Evolutionary conservation across 2,797 vertebrate genomes (phyloP), one percentile per base, ranked within the genome.

Genomic region (Malacoctenus gilli): DNA sequence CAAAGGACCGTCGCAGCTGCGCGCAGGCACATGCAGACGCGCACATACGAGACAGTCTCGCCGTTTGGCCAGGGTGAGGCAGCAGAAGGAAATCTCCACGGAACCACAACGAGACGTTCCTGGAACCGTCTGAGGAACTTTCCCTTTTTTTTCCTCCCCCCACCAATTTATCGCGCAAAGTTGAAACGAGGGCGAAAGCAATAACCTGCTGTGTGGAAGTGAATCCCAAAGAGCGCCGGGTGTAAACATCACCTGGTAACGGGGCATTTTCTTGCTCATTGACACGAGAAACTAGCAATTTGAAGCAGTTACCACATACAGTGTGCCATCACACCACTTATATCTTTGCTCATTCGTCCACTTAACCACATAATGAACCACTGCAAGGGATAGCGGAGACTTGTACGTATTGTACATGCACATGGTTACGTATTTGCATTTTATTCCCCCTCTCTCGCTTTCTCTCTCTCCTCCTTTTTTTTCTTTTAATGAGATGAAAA

Each of bases 401-500:
- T 67, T 44, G 66, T 61, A 69, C 77, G 71, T 59, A 77, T 69
- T 20, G 36, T 51, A 76, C 72, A 56, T 41, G 43, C 78, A 69
- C 61, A 38, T 40, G 68, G 39, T 80, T 79, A 79, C 54, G 59
- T 87, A 90, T 94, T 93, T 91, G 69, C 72, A 93, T 93, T 92
- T 60, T 19, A 48, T 77, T 80, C 63, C 68, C 59, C 41, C 72
- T 59, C 25, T 5, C 25, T 68, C 68, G 77, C 75, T 68, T 19
- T 61, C 28, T 9, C 4, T 37, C n/a, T 12, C n/a, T n/a, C n/a
- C n/a, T 68, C 68, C 77, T 42, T 74, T n/a, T 59, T 68, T 68
- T 79, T 54, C 73, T 84, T 90, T 90, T 90, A 92, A 93, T 93
- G 89, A 92, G 90, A 92, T 90, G 81, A 93, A 93, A 95, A 94